phyloP scores from a whole-genome alignment of 2,888 invertebrate genomes.

The Agrenia bidenticulata region DNA sequence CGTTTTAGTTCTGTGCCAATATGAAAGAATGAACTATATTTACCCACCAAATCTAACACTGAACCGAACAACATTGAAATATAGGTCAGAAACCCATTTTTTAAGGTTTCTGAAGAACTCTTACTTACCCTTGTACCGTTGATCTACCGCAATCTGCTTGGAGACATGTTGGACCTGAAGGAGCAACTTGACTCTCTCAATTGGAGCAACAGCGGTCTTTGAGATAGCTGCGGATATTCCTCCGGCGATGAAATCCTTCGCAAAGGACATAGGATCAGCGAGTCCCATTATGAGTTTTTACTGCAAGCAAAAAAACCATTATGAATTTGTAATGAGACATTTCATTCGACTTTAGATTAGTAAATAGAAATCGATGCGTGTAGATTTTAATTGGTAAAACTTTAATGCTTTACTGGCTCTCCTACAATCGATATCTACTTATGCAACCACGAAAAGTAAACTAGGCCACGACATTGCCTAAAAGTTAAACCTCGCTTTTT shows the following conservation, averaged over 20 bases:
- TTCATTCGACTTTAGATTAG: background rate
- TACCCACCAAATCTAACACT: too few species aligned
- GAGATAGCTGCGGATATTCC: conserved; percentile 91
- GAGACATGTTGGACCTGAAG: conserved; percentile 92
- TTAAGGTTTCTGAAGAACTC: background rate
- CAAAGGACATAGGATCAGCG: conserved; percentile 77
- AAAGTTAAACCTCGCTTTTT: too few species aligned
- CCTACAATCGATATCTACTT: too few species aligned
- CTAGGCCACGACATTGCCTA: too few species aligned
- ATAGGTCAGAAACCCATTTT: conserved; percentile 3
- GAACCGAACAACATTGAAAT: background rate
- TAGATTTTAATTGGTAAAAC: too few species aligned
- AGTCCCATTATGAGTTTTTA: conserved; percentile 53
- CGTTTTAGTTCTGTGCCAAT: conserved; percentile 3
- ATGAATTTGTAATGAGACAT: background rate
- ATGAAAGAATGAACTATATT: background rate
- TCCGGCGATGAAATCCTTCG: conserved; percentile 88
- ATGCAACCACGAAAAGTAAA: too few species aligned
- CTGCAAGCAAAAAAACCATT: too few species aligned
- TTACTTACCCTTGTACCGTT: conserved; percentile 83
- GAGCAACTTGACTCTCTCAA: conserved; percentile 90
- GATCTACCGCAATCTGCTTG: conserved; percentile 79
- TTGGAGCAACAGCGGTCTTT: conserved; percentile 91
- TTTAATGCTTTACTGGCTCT: too few species aligned
- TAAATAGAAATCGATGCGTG: too few species aligned